Evolutionary conservation across 2,797 vertebrate species (phyloP).

Genomic region (Crenichthys baileyi): DNA sequence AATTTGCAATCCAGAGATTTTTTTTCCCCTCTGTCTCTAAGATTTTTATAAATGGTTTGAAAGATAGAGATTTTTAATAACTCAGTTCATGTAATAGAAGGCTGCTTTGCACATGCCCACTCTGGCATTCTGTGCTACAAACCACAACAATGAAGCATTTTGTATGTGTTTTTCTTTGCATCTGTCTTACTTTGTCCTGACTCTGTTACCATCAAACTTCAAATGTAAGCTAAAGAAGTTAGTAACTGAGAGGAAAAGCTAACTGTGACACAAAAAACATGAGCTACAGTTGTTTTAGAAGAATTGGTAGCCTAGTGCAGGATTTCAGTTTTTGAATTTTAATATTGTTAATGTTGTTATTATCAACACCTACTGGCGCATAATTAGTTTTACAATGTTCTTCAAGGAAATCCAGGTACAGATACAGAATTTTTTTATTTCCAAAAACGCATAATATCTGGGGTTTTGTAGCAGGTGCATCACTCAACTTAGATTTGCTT

Average conservation of each 20-base stretch:
- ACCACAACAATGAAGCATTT: background rate
- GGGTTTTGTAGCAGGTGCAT: background rate
- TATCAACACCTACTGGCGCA: background rate
- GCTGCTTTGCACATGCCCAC: background rate
- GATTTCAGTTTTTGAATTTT: background rate
- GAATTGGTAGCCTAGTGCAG: background rate
- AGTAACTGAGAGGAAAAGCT: background rate
- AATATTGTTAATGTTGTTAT: background rate
- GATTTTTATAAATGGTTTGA: background rate
- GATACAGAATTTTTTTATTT: background rate
- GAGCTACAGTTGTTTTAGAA: background rate
- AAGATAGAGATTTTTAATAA: background rate
- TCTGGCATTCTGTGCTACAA: background rate
- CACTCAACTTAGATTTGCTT: background rate
- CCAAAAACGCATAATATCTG: background rate
- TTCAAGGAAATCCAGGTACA: background rate
- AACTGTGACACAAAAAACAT: background rate
- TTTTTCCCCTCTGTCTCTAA: background rate
- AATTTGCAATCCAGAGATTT: background rate
- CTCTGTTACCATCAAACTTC: background rate
- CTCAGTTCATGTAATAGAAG: background rate
- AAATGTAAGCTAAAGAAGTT: background rate
- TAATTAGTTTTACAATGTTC: background rate
- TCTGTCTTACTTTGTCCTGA: background rate
- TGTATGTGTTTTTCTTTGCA: background rate